Evolutionary conservation across 2,888 invertebrate genomes (phyloP), one percentile per base, ranked within the genome.

Genomic region (Tetropium fuscum): DNA sequence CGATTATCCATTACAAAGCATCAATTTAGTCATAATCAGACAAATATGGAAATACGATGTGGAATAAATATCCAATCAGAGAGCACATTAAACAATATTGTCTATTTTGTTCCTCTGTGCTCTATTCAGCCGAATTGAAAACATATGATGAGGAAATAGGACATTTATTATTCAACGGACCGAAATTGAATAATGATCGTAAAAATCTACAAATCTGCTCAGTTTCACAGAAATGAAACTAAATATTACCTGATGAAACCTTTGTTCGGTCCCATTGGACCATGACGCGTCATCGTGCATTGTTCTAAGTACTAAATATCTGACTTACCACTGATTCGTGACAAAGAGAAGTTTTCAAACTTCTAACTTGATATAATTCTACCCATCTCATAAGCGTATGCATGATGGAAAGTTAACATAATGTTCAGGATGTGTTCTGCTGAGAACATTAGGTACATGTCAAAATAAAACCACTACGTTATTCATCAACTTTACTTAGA

Each of bases 151-250:
- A 53, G 60, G 62, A 63, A 61, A 65, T 63, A 60, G 48, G 59
- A 59, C 60, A 61, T 58, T 64, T 64, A 63, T 59, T 63, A 60
- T 63, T 58, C 68, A 63, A 43, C 60, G 59, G 59, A 58, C 62
- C 58, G 63, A 62, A 62, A 65, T 58, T 68, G 63, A 64, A 68
- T 65, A 63, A 64, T 57, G 56, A 60, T 51, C 53, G 55, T 64
- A 63, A 63, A 63, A 63, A 65, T 65, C 59, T 53, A 58, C 34
- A 53, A 53, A 45, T 59, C 53, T 43, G 58, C 60, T 59, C 62
- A 49, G 57, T 60, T 66, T 51, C 54, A 63, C 49, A 41, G 54
- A 34, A 48, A 59, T 45, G 53, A 56, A 66, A 66, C 58, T 64
- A 62, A 66, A 64, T 59, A 53, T 57, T 60, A 66, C 63, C 58